Base-by-base conservation (phyloP, 2,113 vertebrate genomes). In the Bambusicola thoracicus region DNA sequence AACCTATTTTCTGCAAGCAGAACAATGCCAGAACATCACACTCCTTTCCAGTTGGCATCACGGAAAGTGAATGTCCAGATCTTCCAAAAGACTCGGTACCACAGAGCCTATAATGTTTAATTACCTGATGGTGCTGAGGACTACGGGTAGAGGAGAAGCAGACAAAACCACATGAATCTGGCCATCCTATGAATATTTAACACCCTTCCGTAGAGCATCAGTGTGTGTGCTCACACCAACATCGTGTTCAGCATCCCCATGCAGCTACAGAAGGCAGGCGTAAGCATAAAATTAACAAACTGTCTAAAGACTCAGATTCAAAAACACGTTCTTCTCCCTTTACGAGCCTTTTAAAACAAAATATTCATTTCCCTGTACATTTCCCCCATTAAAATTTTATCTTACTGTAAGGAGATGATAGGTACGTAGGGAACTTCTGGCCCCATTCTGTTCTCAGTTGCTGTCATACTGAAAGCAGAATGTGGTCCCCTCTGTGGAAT, bases 321-420 rank as follows among this genome's bases (percentile, higher is more conserved):
- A 49, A n/a, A 58, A 34, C 17, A 55, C 13, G 4, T 38, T 81
- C 6, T 73, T 84, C 32, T 89, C 32, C 79, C 43, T 74, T 92
- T 72, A 77, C n/a, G 58, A 89, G 43, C 20, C 51, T 58, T 65
- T 94, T 90, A 44, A 58, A 89, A 92, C 48, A 62, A 92, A 90
- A 44, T 58, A 44, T 40, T 81, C 8, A 78, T 56, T 86, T 84
- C 40, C 36, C 56, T 84, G 58, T 43, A 41, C 72, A 89, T 94
- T 76, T 81, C 78, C 44, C 8, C 53, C 27, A 56, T 84, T 90
- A 81, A 66, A 78, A 62, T 73, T 74, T 93, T 81, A 74, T 43
- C 48, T 34, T 65, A 81, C 43, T 90, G 48, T 55, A 58, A 83
- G 90, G 43, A 75, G 25, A 74, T 14, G 25, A 74, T 14, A 70